Conservation (phyloP, 2,797 vertebrate species). For the Scomberomorus guttatus region DNA sequence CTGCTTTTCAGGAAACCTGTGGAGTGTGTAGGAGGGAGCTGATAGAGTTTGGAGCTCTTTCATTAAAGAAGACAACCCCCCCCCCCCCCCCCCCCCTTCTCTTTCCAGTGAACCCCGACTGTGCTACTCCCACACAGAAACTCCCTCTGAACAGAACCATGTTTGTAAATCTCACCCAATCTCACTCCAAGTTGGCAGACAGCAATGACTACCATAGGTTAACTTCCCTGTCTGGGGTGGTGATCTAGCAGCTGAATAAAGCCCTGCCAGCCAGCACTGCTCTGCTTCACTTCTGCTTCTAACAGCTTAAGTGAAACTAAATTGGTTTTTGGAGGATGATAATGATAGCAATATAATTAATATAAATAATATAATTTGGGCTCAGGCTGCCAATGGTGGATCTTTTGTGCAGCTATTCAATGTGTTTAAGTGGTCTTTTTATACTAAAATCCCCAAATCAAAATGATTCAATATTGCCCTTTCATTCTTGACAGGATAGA, state of each 20-base stretch:
- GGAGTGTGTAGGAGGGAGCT: constrained; percentile 67
- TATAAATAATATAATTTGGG: not conserved
- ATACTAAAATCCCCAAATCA: too few species aligned
- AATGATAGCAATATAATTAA: not conserved
- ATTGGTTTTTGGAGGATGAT: constrained; percentile 1
- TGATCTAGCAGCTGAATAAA: constrained; percentile 1
- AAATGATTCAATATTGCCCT: not conserved
- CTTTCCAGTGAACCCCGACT: constrained; percentile 17
- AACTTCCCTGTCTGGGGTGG: constrained; percentile 14
- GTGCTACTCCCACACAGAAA: constrained; percentile 33
- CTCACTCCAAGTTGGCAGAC: constrained; percentile 15
- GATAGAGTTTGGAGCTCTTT: constrained; percentile 45
- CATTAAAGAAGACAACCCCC: constrained; percentile 20
- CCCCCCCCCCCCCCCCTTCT: constrained; percentile 13
- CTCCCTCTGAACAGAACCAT: constrained; percentile 19
- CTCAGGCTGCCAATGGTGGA: not conserved
- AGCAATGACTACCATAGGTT: not conserved
- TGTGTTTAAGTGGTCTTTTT: not conserved
- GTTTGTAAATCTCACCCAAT: constrained; percentile 20
- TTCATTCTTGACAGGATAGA: not conserved
- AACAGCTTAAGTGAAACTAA: constrained; percentile 26
- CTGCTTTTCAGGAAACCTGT: constrained; percentile 78
- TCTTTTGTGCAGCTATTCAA: not conserved
- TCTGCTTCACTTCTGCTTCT: constrained; percentile 26
- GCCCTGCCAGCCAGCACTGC: not conserved